Conservation (phyloP, 2,888 invertebrate genomes). For the Cyclophora punctaria region DNA sequence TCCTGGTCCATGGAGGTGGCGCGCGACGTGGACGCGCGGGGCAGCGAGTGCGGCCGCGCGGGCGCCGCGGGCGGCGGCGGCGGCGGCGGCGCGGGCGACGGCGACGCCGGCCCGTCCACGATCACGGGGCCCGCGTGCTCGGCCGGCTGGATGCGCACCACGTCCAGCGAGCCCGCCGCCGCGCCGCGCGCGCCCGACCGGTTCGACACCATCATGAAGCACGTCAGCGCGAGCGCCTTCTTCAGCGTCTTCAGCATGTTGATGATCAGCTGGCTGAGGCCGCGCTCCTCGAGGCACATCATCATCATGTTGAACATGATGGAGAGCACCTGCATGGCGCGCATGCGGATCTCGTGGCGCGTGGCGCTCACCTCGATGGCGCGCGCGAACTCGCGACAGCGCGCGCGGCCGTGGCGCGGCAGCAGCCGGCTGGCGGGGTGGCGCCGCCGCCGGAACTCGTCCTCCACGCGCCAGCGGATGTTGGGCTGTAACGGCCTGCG, state of each 20-base stretch:
- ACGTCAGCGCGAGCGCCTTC: conserved; percentile 62
- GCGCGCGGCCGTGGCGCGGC: conserved; percentile 39
- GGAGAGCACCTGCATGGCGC: conserved; percentile 68
- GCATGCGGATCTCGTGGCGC: conserved; percentile 64
- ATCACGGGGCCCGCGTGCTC: conserved; percentile 58
- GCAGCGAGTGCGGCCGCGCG: conserved; percentile 48
- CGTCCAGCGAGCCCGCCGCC: conserved; percentile 42
- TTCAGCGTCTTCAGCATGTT: conserved; percentile 62
- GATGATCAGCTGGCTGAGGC: conserved; percentile 61
- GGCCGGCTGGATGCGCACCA: conserved; percentile 56
- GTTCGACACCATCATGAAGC: conserved; percentile 64
- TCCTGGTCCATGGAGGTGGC: conserved; percentile 13
- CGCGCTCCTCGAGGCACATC: conserved; percentile 66
- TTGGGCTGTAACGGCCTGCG: conserved; percentile 41
- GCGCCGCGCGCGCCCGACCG: conserved; percentile 37
- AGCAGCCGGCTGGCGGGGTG: conserved; percentile 36
- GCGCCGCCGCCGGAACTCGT: conserved; percentile 47
- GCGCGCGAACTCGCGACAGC: conserved; percentile 46
- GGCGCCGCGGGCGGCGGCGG: conserved; percentile 38
- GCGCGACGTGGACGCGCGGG: conserved; percentile 23
- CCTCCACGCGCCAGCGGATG: conserved; percentile 52
- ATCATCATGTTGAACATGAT: conserved; percentile 73
- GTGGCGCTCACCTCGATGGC: conserved; percentile 60
- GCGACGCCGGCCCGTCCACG: conserved; percentile 43
- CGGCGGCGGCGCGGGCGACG: conserved; percentile 3